A percentile compares a stretch with the other conserved stretches of the same genome.
These are phyloP conservation scores for Drosophila pruinosa DNA, from an alignment of 1,140 invertebrate genomes.

Conservation along the genomic window DNA sequence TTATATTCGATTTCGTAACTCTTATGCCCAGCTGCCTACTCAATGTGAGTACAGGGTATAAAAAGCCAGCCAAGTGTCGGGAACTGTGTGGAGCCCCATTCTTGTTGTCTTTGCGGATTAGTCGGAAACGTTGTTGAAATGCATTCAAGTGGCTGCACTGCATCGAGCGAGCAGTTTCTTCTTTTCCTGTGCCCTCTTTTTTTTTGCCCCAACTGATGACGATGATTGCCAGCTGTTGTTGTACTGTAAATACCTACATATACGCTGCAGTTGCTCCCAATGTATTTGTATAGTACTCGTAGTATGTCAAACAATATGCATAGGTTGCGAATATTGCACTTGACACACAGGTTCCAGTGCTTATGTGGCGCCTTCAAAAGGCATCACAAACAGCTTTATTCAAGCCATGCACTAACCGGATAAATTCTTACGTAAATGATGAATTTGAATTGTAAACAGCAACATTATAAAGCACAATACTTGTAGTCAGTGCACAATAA, in stretches of 20 bases:
- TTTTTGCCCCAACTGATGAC: conserved; percentile 14
- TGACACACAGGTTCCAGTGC: not conserved
- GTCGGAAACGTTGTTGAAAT: conserved; percentile 59
- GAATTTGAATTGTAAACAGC: not conserved
- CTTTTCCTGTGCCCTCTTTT: not conserved
- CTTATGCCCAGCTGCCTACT: not conserved
- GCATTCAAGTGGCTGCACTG: conserved; percentile 66
- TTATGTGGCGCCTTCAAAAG: not conserved
- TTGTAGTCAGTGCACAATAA: too few relatives aligned
- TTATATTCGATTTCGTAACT: too few relatives aligned
- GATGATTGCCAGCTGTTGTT: conserved; percentile 30
- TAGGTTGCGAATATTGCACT: conserved; percentile 17
- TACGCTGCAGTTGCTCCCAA: not conserved
- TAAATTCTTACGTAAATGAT: not conserved
- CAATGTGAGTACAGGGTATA: conserved; percentile 7
- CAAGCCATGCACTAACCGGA: not conserved
- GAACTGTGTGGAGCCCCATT: conserved; percentile 24
- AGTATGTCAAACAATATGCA: conserved; percentile 5
- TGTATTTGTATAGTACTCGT: not conserved
- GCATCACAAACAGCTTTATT: conserved; percentile 2
- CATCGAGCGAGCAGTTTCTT: conserved; percentile 31
- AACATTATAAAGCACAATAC: too few relatives aligned
- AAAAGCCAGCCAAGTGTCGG: conserved; percentile 45
- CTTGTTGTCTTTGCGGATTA: conserved; percentile 74
- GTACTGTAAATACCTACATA: not conserved